A percentile compares a stretch with the other conserved stretches of the same genome.
These are phyloP conservation scores for Meriones unguiculatus DNA, from an alignment of 2,113 vertebrate genomes.

Conservation along the genomic window DNA sequence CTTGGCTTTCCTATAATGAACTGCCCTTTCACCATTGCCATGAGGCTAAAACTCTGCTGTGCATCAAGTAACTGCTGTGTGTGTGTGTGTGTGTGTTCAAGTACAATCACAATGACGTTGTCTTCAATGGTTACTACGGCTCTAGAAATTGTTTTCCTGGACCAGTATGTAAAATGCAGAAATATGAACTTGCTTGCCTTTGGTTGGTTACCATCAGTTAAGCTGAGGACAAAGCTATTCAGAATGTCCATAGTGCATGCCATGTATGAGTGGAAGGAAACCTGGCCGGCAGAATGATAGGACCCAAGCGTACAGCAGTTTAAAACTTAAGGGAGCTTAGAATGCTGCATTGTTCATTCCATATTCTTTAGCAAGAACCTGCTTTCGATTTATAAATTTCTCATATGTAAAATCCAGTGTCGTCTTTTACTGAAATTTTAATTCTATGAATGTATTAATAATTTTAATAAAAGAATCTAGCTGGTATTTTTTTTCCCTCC, in stretches of 20 bases:
- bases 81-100: not conserved
- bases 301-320: not conserved
- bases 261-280: not conserved
- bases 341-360: not conserved
- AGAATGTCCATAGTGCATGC: not conserved
- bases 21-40: not conserved
- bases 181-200: not conserved
- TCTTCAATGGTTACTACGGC: not conserved
- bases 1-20: not conserved
- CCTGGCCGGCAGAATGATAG: not conserved
- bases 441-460: not conserved
- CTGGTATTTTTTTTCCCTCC: not conserved
- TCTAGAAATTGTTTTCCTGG: slow-evolving; percentile 15
- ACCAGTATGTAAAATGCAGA: not conserved
- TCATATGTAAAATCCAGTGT: not conserved
- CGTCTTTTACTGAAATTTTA: not conserved
- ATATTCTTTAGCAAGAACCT: not conserved
- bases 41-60: not conserved
- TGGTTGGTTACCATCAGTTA: not conserved
- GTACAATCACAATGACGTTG: not conserved
- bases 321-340: not conserved
- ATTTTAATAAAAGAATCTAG: not conserved
- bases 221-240: not conserved
- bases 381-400: not conserved
- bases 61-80: not conserved